phyloP scores from a whole-genome alignment of 2,888 invertebrate species.

The Stenoptilia bipunctidactyla region DNA sequence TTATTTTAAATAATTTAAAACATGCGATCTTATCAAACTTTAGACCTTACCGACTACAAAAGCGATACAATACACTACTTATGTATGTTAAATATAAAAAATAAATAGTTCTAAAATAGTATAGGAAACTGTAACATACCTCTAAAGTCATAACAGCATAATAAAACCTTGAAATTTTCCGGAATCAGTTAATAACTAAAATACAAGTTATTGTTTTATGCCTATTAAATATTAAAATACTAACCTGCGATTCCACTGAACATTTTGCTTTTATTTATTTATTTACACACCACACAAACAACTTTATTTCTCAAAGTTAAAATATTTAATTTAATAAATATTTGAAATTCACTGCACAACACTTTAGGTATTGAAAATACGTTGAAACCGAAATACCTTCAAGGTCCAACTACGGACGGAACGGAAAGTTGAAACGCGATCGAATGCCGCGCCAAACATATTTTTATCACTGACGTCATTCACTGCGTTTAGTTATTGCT shows the following conservation, averaged over 20 bases:
- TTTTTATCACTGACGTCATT: conserved; percentile 56
- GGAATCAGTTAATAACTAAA: no score
- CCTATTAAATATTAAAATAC: conserved; percentile 8
- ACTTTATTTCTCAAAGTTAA: conserved; percentile 9
- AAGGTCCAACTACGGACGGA: conserved; percentile 30
- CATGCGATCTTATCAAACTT: no score
- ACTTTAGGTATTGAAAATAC: conserved; percentile 19
- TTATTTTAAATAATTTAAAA: no score
- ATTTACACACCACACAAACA: conserved; percentile 16
- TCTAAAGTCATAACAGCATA: no score
- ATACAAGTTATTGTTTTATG: no score
- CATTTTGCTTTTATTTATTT: conserved; percentile 38
- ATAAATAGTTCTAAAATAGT: no score
- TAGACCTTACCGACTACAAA: no score
- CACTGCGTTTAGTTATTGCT: conserved; percentile 38
- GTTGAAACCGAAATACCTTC: conserved; percentile 32
- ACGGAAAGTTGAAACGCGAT: conserved; percentile 20
- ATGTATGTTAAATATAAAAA: no score
- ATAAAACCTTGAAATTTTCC: no score
- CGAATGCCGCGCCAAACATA: conserved; percentile 22
- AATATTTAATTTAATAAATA: no score
- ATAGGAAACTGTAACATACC: no score
- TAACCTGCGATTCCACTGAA: conserved; percentile 65
- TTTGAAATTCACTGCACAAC: background rate
- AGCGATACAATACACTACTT: no score